Base-by-base conservation (phyloP, 2,113 vertebrate species). In the Apistogramma diplotaenia region DNA sequence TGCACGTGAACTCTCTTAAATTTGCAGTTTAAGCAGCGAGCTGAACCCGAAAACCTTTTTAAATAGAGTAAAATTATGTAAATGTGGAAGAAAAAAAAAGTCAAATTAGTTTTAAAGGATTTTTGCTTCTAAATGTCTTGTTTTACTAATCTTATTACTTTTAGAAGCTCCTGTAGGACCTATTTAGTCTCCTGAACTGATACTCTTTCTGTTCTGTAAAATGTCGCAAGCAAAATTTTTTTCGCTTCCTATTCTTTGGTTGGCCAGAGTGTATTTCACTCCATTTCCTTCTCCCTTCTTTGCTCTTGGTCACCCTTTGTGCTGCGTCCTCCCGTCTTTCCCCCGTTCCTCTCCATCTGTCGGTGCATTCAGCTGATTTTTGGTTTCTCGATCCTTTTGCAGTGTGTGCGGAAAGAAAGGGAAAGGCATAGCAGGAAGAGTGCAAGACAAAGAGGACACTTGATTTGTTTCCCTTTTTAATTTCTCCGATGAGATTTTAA, bases 391-490 rank as follows among this genome's bases (percentile, higher is more conserved):
- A 40, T 58, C 25, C 31, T 40, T 55, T 33, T 51, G 33, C 33
- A 35, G 8, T 35, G 18, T 81, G 54, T 72, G 54, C 18, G 29
- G 23, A 79, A 60, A 79, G 43, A 83, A 46, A 8, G 21, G 23
- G 46, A 9, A 15, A 43, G 9, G 21, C 23, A 80, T 57, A 31
- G 65, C 29, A 72, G 79, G 56, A 70, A 74, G 65, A 60, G 31
- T 67, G 19, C 49, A 31, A 78, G 27, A 60, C 53, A 79, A 46
- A 59, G 25, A 51, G 19, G 8, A 60, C 43, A 58, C 37, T 10
- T 72, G 60, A 55, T 60, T 65, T 43, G 51, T 31, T 61, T 70
- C 51, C 33, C n/a, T 11, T 27, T 70, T 77, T 79, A 78, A 84
- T 81, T 46, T 56, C 9, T 49, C 21, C 13, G 23, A 74, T 76